phyloP scores from a whole-genome alignment of 2,113 vertebrate species.

The Dasyornis broadbenti region DNA sequence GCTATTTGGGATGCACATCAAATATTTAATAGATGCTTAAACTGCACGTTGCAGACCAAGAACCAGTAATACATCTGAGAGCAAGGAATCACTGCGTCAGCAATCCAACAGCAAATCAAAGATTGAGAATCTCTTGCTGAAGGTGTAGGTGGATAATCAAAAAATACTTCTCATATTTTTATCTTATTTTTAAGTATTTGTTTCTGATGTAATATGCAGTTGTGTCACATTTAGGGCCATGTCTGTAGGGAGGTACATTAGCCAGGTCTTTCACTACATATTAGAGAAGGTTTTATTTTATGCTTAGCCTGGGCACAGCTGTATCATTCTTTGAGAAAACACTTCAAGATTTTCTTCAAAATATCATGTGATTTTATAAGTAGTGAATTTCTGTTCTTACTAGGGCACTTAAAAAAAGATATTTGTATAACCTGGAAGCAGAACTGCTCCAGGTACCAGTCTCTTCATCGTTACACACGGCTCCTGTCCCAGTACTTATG shows the following conservation, averaged over 20 bases:
- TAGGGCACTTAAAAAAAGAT: not conserved
- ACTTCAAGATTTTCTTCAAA: not conserved
- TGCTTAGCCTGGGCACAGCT: not conserved
- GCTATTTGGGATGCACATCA: not conserved
- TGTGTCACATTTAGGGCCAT: not conserved
- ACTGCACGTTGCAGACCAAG: not conserved
- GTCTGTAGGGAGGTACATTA: not conserved
- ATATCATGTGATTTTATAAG: not conserved
- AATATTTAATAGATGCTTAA: slow-evolving; percentile 12
- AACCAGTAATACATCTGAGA: not conserved
- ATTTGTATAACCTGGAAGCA: not conserved
- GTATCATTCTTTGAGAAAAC: not conserved
- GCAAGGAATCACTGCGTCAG: not conserved
- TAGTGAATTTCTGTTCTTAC: not conserved
- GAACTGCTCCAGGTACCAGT: not conserved
- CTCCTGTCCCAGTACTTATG: not conserved
- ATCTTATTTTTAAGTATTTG: not conserved
- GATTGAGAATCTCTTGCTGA: not conserved
- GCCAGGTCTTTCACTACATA: not conserved
- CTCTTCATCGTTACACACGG: too few species aligned
- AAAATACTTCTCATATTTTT: not conserved
- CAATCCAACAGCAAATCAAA: not conserved
- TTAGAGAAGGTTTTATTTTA: not conserved
- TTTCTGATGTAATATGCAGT: not conserved
- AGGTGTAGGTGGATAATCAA: not conserved